Conservation (phyloP, 2,888 invertebrate genomes). For the Trachelus tabidus region DNA sequence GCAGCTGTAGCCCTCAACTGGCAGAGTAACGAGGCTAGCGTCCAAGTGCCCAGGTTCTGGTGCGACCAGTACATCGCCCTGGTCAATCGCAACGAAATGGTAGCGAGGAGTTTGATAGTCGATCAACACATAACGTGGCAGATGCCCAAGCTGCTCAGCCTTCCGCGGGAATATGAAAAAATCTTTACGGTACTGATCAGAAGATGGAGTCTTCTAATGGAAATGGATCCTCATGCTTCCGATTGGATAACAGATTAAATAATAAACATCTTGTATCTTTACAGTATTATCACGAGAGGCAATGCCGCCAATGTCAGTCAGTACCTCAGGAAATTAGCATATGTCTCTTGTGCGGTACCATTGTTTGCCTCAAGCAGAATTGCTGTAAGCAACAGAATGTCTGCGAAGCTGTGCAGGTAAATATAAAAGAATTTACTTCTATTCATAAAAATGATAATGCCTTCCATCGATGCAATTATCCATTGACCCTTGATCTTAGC, state of each 20-base stretch:
- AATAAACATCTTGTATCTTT: slow-evolving; percentile 35
- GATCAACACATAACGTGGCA: slow-evolving; percentile 84
- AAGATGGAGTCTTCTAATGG: neutral
- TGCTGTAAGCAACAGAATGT: slow-evolving; percentile 87
- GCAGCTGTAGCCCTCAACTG: slow-evolving; percentile 74
- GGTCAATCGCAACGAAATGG: slow-evolving; percentile 68
- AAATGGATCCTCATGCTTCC: neutral
- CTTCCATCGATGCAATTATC: neutral
- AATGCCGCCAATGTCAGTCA: slow-evolving; percentile 88
- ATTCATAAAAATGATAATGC: neutral
- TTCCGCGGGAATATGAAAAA: slow-evolving; percentile 93
- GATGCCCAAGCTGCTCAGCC: slow-evolving; percentile 82
- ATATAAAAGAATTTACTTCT: slow-evolving; percentile 27
- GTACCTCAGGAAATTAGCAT: slow-evolving; percentile 92
- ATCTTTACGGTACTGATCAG: slow-evolving; percentile 75
- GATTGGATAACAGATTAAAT: neutral
- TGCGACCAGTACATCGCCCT: slow-evolving; percentile 75
- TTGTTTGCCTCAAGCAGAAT: slow-evolving; percentile 90
- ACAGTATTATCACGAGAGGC: slow-evolving; percentile 90
- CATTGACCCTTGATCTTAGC: slow-evolving; percentile 68
- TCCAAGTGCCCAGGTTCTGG: slow-evolving; percentile 74
- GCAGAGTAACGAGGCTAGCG: slow-evolving; percentile 65
- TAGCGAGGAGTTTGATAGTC: slow-evolving; percentile 77
- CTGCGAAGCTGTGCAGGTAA: slow-evolving; percentile 86
- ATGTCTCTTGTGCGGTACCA: slow-evolving; percentile 92